Conservation (phyloP, 2,888 invertebrate species). For the Bugulina stolonifera region DNA sequence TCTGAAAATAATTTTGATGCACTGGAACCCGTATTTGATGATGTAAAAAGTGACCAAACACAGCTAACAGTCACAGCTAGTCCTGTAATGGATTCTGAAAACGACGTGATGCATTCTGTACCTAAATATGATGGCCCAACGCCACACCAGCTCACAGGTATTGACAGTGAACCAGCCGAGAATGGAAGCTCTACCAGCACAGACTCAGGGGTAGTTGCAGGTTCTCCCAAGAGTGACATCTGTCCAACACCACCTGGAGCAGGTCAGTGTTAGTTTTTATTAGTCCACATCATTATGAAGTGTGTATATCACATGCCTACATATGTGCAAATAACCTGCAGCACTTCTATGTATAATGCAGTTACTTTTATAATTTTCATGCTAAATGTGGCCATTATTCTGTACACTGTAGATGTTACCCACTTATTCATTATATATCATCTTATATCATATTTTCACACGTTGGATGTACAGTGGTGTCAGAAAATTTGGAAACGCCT, state of each 20-base stretch:
- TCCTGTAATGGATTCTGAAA: background rate
- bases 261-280: background rate
- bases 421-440: no score
- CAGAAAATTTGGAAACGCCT: no score
- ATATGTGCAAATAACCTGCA: no score
- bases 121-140: slow-evolving; percentile 14
- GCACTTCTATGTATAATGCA: no score
- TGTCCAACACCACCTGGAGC: slow-evolving; percentile 15
- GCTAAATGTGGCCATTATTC: no score
- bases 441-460: no score
- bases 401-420: no score
- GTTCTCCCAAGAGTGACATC: slow-evolving; percentile 23
- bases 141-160: background rate
- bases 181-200: slow-evolving; percentile 22
- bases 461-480: no score
- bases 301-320: no score
- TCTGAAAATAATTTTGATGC: background rate
- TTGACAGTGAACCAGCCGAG: background rate
- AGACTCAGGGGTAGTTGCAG: slow-evolving; percentile 2
- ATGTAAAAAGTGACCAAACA: background rate
- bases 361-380: no score
- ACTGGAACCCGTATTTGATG: background rate
- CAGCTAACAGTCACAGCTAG: background rate
- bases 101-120: no score
- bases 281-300: no score